Evolutionary conservation across 2,113 vertebrate species (phyloP).

Genomic region (Cricetomys ansorgei): DNA sequence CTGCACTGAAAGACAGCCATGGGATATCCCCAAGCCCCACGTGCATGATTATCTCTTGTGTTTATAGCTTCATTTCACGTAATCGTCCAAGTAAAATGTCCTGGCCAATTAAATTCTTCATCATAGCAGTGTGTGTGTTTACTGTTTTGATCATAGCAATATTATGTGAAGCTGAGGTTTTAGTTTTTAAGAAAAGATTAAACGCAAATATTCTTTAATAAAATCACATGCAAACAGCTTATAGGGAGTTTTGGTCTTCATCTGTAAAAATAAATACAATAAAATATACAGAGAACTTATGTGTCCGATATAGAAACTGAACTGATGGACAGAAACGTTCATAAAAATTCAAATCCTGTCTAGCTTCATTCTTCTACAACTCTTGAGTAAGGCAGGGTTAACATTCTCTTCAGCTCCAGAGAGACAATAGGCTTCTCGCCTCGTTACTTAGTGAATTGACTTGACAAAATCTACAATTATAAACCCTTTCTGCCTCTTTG

Average conservation of each 20-base stretch:
- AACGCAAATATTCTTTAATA: not conserved
- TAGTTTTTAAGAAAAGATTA: not conserved
- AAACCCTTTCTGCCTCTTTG: not conserved
- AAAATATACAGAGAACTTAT: not conserved
- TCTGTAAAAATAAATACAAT: not conserved
- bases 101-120: not conserved
- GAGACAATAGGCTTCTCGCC: not conserved
- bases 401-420: not conserved
- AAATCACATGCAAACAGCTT: not conserved
- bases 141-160: not conserved
- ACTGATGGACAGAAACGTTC: not conserved
- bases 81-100: not conserved
- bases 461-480: not conserved
- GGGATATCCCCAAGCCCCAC: not conserved
- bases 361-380: not conserved
- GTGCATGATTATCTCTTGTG: not conserved
- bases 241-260: not conserved
- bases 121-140: not conserved
- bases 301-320: not conserved
- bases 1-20: not conserved
- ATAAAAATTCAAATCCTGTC: not conserved
- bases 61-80: not conserved
- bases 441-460: not conserved
- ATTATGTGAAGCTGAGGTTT: not conserved
- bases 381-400: not conserved